Evolutionary conservation across 2,797 vertebrate species (phyloP).

Genomic region (Bradypus variegatus): DNA sequence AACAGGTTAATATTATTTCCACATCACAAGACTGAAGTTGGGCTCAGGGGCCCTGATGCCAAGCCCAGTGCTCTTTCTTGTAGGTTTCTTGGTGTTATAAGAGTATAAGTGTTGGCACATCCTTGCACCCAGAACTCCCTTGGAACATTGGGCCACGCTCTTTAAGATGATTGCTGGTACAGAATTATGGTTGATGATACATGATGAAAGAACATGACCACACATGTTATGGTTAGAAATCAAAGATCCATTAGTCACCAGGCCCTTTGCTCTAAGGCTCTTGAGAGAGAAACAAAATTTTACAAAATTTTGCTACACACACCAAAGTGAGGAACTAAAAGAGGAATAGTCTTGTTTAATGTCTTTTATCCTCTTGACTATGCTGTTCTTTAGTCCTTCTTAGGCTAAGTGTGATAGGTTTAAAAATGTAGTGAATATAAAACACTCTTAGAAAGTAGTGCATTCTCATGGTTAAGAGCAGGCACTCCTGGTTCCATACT

Average conservation of each 20-base stretch:
- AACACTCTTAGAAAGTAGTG: not conserved
- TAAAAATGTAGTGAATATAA: not conserved
- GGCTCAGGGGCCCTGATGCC: not conserved
- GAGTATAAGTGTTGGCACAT: not conserved
- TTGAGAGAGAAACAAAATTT: conserved; percentile 12
- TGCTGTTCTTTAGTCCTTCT: not conserved
- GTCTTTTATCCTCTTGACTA: not conserved
- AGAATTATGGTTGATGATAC: not conserved
- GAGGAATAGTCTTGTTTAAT: not conserved
- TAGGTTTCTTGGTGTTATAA: not conserved
- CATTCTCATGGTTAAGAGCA: not conserved
- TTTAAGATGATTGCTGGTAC: not conserved
- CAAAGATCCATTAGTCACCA: not conserved
- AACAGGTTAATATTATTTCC: not conserved
- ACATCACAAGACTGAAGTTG: not conserved
- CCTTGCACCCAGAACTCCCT: not conserved
- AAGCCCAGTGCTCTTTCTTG: not conserved
- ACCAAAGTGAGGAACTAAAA: not conserved
- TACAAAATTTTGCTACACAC: not conserved
- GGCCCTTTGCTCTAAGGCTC: not conserved
- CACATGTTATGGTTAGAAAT: not conserved
- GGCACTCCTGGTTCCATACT: no score
- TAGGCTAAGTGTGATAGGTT: not conserved
- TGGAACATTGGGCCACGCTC: not conserved
- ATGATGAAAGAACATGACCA: not conserved